These are phyloP conservation scores for Triops longicaudatus DNA, from an alignment of 1,140 invertebrate genomes.

Conservation along the genomic window DNA sequence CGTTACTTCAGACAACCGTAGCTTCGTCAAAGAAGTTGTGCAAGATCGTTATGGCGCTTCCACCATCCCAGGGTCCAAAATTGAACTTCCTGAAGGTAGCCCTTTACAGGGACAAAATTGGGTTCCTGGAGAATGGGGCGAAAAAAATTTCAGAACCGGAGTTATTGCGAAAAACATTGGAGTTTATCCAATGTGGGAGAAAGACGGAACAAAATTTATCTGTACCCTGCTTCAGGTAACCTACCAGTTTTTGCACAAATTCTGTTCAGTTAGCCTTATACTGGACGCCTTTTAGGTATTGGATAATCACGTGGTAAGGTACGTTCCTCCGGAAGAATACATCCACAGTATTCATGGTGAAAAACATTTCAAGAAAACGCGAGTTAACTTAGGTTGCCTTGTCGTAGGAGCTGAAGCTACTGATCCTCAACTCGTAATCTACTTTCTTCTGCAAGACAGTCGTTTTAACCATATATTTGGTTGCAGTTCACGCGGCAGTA, in stretches of 20 bases:
- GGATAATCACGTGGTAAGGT: conserved; percentile 93
- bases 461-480: conserved; percentile 25
- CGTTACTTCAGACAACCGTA: conserved; percentile 66
- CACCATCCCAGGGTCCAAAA: conserved; percentile 40
- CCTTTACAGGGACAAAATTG: conserved; percentile 47
- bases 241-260: no score
- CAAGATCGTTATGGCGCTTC: conserved; percentile 51
- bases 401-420: conserved; percentile 81
- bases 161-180: conserved; percentile 90
- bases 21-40: conserved; percentile 70
- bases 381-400: conserved; percentile 54
- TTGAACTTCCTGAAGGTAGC: conserved; percentile 41
- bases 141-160: conserved; percentile 59
- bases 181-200: conserved; percentile 82
- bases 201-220: conserved; percentile 65
- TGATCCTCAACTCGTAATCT: conserved; percentile 57
- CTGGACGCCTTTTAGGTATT: conserved; percentile 53
- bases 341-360: conserved; percentile 39
- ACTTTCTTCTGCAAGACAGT: not conserved
- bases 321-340: conserved; percentile 74
- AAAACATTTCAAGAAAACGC: conserved; percentile 40
- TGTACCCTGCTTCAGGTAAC: conserved; percentile 78
- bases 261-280: not conserved
- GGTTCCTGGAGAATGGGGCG: conserved; percentile 52
- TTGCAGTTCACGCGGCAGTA: conserved; percentile 77